Evolutionary conservation across 2,888 invertebrate genomes (phyloP).

Genomic region (Sepiola atlantica): DNA sequence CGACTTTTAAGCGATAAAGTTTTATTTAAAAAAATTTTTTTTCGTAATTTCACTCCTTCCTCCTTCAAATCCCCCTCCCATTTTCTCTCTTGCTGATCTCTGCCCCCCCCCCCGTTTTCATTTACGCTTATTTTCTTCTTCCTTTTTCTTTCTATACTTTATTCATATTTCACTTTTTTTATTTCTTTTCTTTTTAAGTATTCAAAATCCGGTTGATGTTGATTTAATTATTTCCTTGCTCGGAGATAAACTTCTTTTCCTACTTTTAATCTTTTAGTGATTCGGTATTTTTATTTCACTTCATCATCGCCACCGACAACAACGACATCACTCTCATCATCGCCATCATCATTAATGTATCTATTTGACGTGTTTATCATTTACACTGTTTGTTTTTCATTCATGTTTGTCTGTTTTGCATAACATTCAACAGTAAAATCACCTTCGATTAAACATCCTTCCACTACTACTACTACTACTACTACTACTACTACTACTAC

Average conservation of each 20-base stretch:
- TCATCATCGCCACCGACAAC: background rate
- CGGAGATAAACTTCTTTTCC: background rate
- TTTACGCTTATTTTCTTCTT: background rate
- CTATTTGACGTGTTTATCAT: too few species aligned
- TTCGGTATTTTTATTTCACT: background rate
- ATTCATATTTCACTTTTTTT: background rate
- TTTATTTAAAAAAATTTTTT: background rate
- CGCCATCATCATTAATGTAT: background rate
- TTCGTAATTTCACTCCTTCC: background rate
- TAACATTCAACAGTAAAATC: too few species aligned
- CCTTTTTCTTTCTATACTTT: background rate
- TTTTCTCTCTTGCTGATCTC: background rate
- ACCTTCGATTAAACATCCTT: too few species aligned
- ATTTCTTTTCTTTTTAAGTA: background rate
- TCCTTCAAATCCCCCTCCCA: fast-evolving
- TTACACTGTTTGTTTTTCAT: too few species aligned
- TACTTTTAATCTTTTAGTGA: background rate
- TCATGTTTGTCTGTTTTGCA: too few species aligned
- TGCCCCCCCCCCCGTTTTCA: background rate
- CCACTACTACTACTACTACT: too few species aligned
- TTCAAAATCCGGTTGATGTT: conserved; percentile 18
- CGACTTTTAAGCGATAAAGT: background rate
- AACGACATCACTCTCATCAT: background rate
- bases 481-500: too few species aligned
- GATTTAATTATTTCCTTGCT: conserved; percentile 9